Conservation (phyloP, 2,888 invertebrate genomes). For the Tupiocoris notatus region DNA sequence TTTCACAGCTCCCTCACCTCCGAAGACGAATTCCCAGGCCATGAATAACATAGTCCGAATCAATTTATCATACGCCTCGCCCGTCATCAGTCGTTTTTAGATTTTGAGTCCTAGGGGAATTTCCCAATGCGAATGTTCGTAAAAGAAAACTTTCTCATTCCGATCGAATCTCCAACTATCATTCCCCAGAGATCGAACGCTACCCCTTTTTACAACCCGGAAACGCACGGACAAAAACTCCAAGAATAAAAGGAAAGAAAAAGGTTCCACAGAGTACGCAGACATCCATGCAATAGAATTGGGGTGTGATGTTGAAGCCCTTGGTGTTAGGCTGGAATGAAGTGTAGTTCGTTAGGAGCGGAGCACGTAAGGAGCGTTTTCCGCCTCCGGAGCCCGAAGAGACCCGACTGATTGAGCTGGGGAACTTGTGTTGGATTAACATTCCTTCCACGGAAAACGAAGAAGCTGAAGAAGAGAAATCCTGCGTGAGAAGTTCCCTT, state of each 20-base stretch:
- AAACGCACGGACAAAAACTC: not conserved
- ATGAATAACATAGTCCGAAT: not conserved
- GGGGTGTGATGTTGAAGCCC: not conserved
- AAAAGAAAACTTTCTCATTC: not conserved
- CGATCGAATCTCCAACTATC: not conserved
- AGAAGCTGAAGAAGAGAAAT: not conserved
- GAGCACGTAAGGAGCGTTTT: constrained; percentile 11
- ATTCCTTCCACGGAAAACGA: not conserved
- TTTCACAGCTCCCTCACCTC: not conserved
- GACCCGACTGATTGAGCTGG: not conserved
- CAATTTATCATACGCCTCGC: not conserved
- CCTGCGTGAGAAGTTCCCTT: not conserved
- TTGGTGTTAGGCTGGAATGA: not conserved
- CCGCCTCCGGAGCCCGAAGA: constrained; percentile 12
- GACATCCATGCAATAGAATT: not conserved
- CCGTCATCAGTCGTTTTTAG: not conserved
- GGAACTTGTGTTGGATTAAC: not conserved
- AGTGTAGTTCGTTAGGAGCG: constrained; percentile 14
- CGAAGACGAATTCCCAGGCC: not conserved
- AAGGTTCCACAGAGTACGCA: not conserved
- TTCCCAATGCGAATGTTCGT: too few species aligned
- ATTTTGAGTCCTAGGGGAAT: not conserved
- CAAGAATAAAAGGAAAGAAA: not conserved
- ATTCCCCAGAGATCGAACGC: not conserved
- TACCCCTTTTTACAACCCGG: not conserved